A percentile compares a stretch with the other conserved stretches of the same genome.
These are phyloP conservation scores for Syncerus caffer DNA, from an alignment of 2,797 vertebrate genomes.

Conservation along the genomic window DNA sequence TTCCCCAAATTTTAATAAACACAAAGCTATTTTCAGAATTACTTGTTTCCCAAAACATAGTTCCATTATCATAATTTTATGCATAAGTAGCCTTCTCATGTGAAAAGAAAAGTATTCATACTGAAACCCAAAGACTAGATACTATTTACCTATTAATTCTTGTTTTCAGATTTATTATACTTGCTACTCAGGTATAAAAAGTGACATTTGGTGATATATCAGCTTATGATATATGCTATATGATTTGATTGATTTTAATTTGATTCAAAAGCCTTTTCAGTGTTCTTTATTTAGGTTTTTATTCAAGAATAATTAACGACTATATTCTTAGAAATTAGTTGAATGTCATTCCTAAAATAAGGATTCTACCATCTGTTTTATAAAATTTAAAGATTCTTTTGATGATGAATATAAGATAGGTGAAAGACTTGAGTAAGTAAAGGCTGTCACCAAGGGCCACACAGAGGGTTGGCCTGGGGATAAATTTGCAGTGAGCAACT, in stretches of 20 bases:
- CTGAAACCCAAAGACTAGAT: not conserved
- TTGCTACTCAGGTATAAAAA: not conserved
- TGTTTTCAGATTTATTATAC: not conserved
- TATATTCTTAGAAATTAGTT: not conserved
- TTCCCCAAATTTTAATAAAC: not conserved
- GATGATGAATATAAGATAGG: not conserved
- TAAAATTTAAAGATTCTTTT: not conserved
- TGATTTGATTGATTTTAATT: not conserved
- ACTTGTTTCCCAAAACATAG: not conserved
- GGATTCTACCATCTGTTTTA: not conserved
- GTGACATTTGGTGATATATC: not conserved
- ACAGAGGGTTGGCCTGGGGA: too few relatives aligned
- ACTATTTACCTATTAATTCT: not conserved
- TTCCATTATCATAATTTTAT: not conserved
- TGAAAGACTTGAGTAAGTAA: not conserved
- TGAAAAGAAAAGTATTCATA: not conserved
- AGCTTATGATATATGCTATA: not conserved
- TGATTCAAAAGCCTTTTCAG: not conserved
- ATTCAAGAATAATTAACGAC: not conserved
- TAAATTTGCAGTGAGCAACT: not conserved
- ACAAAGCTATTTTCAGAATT: not conserved
- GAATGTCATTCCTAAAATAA: not conserved
- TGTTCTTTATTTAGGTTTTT: not conserved
- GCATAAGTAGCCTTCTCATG: not conserved
- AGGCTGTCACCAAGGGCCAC: not conserved